Base-by-base conservation (phyloP, 2,113 vertebrate species). In the Leucoraja erinaceus region DNA sequence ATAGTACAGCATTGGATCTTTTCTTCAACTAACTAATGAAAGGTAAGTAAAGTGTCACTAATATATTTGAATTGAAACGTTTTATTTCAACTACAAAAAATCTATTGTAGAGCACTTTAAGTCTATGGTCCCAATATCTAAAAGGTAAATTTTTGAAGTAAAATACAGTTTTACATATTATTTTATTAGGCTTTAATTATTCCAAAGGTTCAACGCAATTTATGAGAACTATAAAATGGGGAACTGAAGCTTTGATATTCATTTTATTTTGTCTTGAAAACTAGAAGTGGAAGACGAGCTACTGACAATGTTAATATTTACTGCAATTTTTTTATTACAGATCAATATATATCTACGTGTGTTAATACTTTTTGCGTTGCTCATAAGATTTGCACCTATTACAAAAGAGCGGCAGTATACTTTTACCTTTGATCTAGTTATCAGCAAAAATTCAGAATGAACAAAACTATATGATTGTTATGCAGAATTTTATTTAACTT, bases 221-320 rank as follows among this genome's bases (percentile, higher is more conserved):
- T 74, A 47, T 54, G n/a, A 91, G 68, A 54, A 72, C 68, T 74
- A 54, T 38, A 91, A 84, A 38, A 28, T 91, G 68, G 68, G 88
- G 68, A 47, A 31, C 31, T 74, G 68, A 11, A 70, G 9, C 59
- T 91, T 91, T 91, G 68, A 33, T 25, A 47, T 18, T 70, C 20
- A 33, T 72, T 22, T 28, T 74, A 91, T 91, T 72, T 91, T 72
- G 25, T 72, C 66, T 91, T 47, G 8, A 72, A 91, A 91, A 47
- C 88, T 72, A 91, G 90, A 91, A 91, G 54, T 91, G 90, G 90
- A 91, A 91, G 90, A 91, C 38, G 90, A 91, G 90, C 90, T 91
- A 91, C 90, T 91, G 90, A 91, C 66, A 91, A 25, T 33, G 70
- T 91, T 91, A 72, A 47, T 22, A 25, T 28, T 91, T 28, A 72